These are phyloP conservation scores for Eulemur rufifrons DNA, from an alignment of 2,113 vertebrate species.

Conservation along the genomic window DNA sequence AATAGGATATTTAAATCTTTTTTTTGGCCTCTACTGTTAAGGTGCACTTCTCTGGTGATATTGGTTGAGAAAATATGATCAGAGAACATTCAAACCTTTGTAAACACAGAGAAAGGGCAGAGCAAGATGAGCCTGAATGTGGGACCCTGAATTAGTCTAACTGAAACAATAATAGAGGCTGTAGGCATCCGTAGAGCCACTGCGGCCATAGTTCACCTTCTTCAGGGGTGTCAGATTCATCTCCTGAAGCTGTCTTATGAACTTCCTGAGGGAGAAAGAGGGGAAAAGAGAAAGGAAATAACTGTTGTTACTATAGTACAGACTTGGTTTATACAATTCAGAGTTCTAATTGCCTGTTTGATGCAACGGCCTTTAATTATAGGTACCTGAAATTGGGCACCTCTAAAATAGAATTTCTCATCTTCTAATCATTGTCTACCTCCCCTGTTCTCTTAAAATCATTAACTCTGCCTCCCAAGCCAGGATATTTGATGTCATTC, in stretches of 20 bases:
- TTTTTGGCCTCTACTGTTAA: background rate
- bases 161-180: background rate
- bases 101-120: background rate
- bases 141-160: background rate
- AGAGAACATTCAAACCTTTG: background rate
- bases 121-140: background rate
- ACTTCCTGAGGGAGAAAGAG: background rate
- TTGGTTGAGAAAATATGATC: background rate
- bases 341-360: background rate
- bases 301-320: background rate
- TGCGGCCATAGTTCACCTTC: fast-evolving
- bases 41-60: background rate
- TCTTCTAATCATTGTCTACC: background rate
- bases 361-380: background rate
- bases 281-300: background rate
- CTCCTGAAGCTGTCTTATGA: background rate
- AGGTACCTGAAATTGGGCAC: background rate
- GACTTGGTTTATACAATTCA: background rate
- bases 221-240: background rate
- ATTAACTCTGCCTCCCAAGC: background rate
- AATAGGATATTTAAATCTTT: background rate
- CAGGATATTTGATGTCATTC: background rate
- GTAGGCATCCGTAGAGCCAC: fast-evolving
- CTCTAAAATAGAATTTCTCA: background rate
- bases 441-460: background rate